phyloP scores from a whole-genome alignment of 2,113 vertebrate species.

The Phrynocephalus versicolor region DNA sequence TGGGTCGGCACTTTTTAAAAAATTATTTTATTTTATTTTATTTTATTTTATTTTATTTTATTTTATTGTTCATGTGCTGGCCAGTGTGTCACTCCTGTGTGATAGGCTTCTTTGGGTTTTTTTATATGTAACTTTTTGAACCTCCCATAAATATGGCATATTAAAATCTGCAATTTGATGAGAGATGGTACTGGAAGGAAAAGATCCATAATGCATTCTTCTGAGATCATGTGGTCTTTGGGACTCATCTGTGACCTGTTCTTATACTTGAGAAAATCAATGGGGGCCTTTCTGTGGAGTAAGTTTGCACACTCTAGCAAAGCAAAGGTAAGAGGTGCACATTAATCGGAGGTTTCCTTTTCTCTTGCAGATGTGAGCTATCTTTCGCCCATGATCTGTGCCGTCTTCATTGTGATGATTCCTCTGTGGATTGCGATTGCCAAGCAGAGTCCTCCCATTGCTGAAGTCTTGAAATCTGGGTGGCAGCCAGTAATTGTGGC shows the following conservation, averaged over 20 bases:
- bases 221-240: background rate
- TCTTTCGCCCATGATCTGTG: slow-evolving; percentile 82
- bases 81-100: background rate
- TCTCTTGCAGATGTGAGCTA: slow-evolving; percentile 80
- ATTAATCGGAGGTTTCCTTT: slow-evolving; percentile 34
- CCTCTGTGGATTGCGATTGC: slow-evolving; percentile 88
- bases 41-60: background rate
- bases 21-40: too few relatives aligned
- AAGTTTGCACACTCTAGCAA: background rate
- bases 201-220: slow-evolving; percentile 7
- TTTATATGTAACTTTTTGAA: slow-evolving; percentile 33
- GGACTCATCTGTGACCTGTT: background rate
- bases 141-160: slow-evolving; percentile 35
- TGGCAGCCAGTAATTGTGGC: slow-evolving; percentile 95
- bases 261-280: slow-evolving; percentile 6
- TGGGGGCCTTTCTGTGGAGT: background rate
- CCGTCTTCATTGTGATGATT: slow-evolving; percentile 82
- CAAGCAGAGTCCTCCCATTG: slow-evolving; percentile 80
- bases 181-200: slow-evolving; percentile 1
- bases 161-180: slow-evolving; percentile 47
- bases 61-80: too few relatives aligned
- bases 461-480: slow-evolving; percentile 86
- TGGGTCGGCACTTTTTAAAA: too few relatives aligned
- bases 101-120: slow-evolving; percentile 11
- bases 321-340: background rate